Base-by-base conservation (phyloP, 2,797 vertebrate species). In the Columba guinea region DNA sequence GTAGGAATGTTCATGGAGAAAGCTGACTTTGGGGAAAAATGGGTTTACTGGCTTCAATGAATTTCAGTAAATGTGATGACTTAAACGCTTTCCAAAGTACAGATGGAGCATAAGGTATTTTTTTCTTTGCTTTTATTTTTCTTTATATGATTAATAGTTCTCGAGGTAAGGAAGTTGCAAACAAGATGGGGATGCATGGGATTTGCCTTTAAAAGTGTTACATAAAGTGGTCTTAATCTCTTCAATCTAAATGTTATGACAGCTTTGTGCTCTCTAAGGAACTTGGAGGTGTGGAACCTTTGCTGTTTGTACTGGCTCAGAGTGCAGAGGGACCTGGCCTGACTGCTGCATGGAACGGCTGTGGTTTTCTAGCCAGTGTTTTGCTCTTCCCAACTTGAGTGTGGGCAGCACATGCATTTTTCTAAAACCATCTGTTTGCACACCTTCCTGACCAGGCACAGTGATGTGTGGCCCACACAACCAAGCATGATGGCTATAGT, bases 101-200 rank as follows among this genome's bases (percentile, higher is more conserved):
- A 84, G 24, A 26, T 75, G 71, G 52, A 78, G 30, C 32, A 13
- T 74, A 73, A 71, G 52, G 37, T 63, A 30, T 68, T 75, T 75
- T 83, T 82, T 76, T 34, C 23, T 67, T 87, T 82, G 46, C 32
- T 76, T 91, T 89, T 84, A 32, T 76, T 89, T 95, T 96, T 87
- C 44, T 86, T 87, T 12, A 4, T 7, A 8, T 79, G 39, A 70
- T 68, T 84, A 80, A 78, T 49, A 91, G 22, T 75, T 84, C 67
- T 78, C 0, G 9, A 63, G 22, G 56, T 69, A 79, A 89, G 56
- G 44, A 77, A 84, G 56, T 21, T 79, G 73, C 59, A 80, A 85
- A 84, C 37, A 95, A 87, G 87, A 41, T 52, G n/a, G 37, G 53
- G 27, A 88, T 34, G 19, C 32, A 51, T 4, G 24, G 68, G 55